A percentile compares a stretch with the other conserved stretches of the same genome.
These are phyloP conservation scores for Grammomys surdaster DNA, from an alignment of 2,113 vertebrate genomes.

Conservation along the genomic window DNA sequence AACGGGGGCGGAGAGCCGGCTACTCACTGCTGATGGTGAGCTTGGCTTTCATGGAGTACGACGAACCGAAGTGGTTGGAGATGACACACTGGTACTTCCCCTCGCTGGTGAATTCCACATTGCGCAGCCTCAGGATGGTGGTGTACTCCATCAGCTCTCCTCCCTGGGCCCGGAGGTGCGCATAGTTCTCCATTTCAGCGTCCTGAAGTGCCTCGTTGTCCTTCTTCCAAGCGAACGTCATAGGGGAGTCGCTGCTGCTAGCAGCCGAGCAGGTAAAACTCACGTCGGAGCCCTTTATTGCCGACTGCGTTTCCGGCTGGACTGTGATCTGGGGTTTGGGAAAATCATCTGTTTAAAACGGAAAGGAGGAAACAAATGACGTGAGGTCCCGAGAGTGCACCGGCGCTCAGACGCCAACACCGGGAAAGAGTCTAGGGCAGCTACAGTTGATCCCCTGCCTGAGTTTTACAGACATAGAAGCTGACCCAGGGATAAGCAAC, in stretches of 20 bases:
- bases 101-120: conserved; percentile 94
- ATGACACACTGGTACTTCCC: conserved; percentile 98
- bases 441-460: not conserved
- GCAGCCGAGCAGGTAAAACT: conserved; percentile 97
- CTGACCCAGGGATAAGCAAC: not conserved
- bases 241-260: conserved; percentile 98
- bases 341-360: conserved; percentile 93
- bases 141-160: conserved; percentile 97
- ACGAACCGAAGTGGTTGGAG: conserved; percentile 98
- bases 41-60: conserved; percentile 96
- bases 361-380: conserved; percentile 52
- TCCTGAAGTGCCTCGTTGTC: conserved; percentile 95
- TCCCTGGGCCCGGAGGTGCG: conserved; percentile 91
- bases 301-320: conserved; percentile 97
- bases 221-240: conserved; percentile 99
- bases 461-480: not conserved
- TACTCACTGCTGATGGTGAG: conserved; percentile 97
- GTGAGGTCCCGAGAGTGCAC: conserved; percentile 18
- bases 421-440: conserved; percentile 13
- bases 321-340: conserved; percentile 98
- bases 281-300: conserved; percentile 95
- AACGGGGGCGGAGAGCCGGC: conserved; percentile 52
- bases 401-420: not conserved
- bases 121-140: conserved; percentile 93
- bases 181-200: conserved; percentile 96